phyloP scores from a whole-genome alignment of 2,113 vertebrate genomes.

The Typhlomys cinereus region DNA sequence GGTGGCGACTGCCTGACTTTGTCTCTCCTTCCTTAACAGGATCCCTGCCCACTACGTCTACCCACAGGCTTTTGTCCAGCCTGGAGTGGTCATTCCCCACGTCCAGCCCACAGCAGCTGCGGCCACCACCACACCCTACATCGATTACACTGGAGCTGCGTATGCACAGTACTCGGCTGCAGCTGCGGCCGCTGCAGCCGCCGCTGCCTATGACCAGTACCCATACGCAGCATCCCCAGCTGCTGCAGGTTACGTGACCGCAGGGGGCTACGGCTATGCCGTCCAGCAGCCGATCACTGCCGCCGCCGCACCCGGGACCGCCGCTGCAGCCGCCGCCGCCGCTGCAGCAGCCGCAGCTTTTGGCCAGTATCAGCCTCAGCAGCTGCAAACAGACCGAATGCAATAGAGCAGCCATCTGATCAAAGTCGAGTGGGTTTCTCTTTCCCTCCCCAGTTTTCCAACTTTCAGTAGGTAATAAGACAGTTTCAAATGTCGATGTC shows the following conservation, averaged over 20 bases:
- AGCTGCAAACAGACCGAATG: conserved; percentile 98
- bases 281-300: conserved; percentile 94
- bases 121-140: conserved; percentile 93
- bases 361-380: conserved; percentile 97
- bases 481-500: conserved; percentile 77
- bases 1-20: conserved; percentile 72
- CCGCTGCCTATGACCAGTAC: conserved; percentile 95
- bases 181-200: conserved; percentile 86
- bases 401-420: conserved; percentile 89
- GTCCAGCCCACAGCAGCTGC: conserved; percentile 91
- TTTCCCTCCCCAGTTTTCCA: conserved; percentile 81
- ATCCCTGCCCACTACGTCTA: conserved; percentile 98
- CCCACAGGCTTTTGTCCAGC: conserved; percentile 98
- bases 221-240: conserved; percentile 95
- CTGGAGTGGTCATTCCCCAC: conserved; percentile 96
- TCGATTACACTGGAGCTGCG: conserved; percentile 97
- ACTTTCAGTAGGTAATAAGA: conserved; percentile 79
- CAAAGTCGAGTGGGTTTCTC: conserved; percentile 73
- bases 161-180: conserved; percentile 95
- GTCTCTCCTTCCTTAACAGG: conserved; percentile 87
- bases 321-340: conserved; percentile 90
- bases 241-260: conserved; percentile 91
- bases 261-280: conserved; percentile 94
- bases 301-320: conserved; percentile 90
- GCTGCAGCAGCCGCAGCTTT: conserved; percentile 93